Percentiles rank a stretch among this genome's conserved stretches.
Conservation (phyloP, 2,797 vertebrate genomes). For the Vultur gryphus region DNA sequence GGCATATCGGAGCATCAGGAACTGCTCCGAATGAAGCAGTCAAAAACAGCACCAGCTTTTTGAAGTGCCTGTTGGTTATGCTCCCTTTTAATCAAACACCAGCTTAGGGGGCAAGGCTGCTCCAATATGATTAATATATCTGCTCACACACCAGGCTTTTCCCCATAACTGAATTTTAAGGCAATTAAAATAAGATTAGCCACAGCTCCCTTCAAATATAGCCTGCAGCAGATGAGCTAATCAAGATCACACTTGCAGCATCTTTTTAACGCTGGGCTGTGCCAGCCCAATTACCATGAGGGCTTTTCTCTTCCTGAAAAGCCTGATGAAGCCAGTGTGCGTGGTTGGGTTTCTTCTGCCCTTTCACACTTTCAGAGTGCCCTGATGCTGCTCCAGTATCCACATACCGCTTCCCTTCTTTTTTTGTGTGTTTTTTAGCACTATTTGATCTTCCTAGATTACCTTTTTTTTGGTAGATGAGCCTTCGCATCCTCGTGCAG, state of each 20-base stretch:
- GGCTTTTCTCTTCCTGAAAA: neutral
- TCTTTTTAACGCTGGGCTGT: neutral
- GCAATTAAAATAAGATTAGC: slow-evolving; percentile 5
- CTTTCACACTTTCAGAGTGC: neutral
- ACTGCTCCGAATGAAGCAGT: neutral
- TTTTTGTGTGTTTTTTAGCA: neutral
- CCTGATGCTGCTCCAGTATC: neutral
- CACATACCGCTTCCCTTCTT: neutral
- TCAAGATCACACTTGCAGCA: neutral
- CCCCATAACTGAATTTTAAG: slow-evolving; percentile 15
- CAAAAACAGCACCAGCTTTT: slow-evolving; percentile 8
- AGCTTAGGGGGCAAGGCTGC: neutral
- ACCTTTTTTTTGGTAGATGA: neutral
- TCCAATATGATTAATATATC: neutral
- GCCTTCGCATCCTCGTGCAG: neutral
- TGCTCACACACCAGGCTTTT: neutral
- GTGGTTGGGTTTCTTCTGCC: neutral
- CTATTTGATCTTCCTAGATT: neutral
- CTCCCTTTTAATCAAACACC: slow-evolving; percentile 22
- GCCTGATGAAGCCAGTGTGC: neutral
- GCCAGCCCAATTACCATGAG: neutral
- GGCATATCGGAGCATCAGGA: neutral
- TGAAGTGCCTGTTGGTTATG: neutral
- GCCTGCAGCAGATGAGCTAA: neutral
- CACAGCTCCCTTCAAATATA: neutral